phyloP scores from a whole-genome alignment of 2,888 invertebrate species.

The Cerastis leucographa region DNA sequence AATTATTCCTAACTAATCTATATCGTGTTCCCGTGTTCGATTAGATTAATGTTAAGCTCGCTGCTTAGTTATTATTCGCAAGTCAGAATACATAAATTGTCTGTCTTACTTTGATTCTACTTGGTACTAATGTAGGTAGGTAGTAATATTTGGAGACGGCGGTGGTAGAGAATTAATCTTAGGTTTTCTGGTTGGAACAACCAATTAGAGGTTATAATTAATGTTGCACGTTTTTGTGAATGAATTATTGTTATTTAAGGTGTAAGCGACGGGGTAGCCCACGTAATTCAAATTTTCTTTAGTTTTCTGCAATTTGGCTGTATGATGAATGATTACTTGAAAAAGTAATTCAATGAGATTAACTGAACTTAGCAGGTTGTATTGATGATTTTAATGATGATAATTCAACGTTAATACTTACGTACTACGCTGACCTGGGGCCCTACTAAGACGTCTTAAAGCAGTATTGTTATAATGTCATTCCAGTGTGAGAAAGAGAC shows the following conservation, averaged over 20 bases:
- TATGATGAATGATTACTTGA: not conserved
- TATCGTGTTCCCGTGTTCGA: conserved; percentile 42
- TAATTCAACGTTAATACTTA: not conserved
- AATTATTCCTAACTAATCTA: conserved; percentile 53
- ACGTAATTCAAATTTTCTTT: not conserved
- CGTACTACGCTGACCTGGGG: too few species aligned
- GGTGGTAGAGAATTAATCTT: not conserved
- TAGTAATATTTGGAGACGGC: not conserved
- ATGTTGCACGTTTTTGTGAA: not conserved
- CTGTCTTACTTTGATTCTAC: conserved; percentile 27
- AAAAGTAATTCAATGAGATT: not conserved
- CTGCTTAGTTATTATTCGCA: conserved; percentile 31
- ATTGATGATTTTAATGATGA: not conserved
- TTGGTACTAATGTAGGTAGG: not conserved
- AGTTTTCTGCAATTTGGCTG: not conserved
- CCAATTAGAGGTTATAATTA: not conserved
- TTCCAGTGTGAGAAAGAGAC: too few species aligned
- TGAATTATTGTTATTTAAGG: not conserved
- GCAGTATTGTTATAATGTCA: too few species aligned
- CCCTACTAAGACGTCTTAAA: too few species aligned
- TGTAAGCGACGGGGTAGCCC: not conserved
- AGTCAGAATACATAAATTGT: conserved; percentile 54
- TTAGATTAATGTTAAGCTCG: conserved; percentile 36
- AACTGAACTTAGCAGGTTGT: not conserved
- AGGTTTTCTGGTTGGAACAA: not conserved